A percentile compares a stretch with the other conserved stretches of the same genome.
phyloP scores from a whole-genome alignment of 2,113 vertebrate species.

The Varanus komodoensis region DNA sequence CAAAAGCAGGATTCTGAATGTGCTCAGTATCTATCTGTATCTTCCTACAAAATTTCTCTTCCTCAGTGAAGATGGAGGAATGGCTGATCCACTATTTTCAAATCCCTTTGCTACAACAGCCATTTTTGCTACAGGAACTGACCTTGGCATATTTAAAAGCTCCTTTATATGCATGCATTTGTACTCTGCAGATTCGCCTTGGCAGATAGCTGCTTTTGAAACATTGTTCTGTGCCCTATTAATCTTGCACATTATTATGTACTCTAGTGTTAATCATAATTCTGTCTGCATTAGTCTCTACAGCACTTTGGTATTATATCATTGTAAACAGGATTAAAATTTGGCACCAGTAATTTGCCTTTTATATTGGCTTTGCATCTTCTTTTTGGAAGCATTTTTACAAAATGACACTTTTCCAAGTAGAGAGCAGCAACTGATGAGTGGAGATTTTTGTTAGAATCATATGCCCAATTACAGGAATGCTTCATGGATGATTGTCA shows the following conservation, averaged over 20 bases:
- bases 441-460: constrained; percentile 35
- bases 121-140: background rate
- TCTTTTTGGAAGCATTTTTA: background rate
- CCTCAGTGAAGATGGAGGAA: too few relatives aligned
- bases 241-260: constrained; percentile 15
- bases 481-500: background rate
- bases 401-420: constrained; percentile 6
- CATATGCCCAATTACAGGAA: constrained; percentile 26
- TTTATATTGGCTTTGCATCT: background rate
- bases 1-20: background rate
- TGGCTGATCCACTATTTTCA: background rate
- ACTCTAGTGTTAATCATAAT: background rate
- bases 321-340: constrained; percentile 3
- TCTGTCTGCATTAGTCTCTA: background rate
- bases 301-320: constrained; percentile 21
- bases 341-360: background rate
- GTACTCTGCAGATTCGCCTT: fast-evolving
- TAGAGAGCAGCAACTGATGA: background rate
- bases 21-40: background rate
- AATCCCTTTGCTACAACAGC: too few relatives aligned
- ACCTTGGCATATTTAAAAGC: background rate
- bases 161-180: background rate
- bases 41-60: background rate
- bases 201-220: constrained; percentile 16
- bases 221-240: background rate